Evolutionary conservation across 1,140 invertebrate species (phyloP).

Genomic region (Anastatus disparis): DNA sequence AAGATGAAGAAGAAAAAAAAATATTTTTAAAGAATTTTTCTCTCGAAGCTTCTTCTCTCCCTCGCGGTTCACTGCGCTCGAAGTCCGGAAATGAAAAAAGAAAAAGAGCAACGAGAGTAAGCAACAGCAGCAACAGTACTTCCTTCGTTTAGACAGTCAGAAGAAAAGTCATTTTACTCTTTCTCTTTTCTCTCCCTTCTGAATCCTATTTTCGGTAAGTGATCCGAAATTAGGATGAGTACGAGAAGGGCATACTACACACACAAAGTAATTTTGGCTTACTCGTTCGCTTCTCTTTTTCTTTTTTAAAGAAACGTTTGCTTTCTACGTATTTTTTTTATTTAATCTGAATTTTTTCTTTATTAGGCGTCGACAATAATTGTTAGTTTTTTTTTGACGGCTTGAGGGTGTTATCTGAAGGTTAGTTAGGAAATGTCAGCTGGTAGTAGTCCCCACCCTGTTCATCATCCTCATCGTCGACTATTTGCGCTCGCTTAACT

Average conservation of each 20-base stretch:
- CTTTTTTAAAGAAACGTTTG: no score
- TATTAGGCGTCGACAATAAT: no score
- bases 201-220: constrained; percentile 39
- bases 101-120: background rate
- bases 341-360: no score
- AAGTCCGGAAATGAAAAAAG: constrained; percentile 1
- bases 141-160: background rate
- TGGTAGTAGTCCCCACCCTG: constrained; percentile 66
- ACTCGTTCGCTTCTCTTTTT: no score
- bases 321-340: no score
- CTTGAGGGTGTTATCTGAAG: constrained; percentile 3
- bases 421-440: constrained; percentile 64
- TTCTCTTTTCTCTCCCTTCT: constrained; percentile 12
- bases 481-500: constrained; percentile 63
- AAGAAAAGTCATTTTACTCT: constrained; percentile 1
- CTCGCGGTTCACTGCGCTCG: constrained; percentile 5
- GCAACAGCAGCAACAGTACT: background rate
- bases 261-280: no score
- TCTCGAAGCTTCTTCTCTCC: no score
- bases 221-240: constrained; percentile 40
- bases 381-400: no score
- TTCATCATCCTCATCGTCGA: constrained; percentile 64
- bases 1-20: background rate
- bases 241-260: no score
- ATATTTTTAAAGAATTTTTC: no score